Conservation (phyloP, 2,888 invertebrate species). For the Oligia strigilis region DNA sequence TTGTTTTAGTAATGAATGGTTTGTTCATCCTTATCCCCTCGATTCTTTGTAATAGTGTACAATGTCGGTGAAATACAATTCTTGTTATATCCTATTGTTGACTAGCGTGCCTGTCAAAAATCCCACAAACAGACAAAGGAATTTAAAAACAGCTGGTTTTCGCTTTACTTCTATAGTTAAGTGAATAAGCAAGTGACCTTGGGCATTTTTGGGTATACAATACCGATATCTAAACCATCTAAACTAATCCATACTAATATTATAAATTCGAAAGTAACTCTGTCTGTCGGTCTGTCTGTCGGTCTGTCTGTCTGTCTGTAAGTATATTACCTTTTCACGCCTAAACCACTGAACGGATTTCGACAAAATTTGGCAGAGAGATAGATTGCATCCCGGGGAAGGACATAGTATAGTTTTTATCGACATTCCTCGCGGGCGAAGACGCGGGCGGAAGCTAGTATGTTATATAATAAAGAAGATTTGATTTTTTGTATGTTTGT, state of each 20-base stretch:
- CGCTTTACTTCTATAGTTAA: slow-evolving; percentile 30
- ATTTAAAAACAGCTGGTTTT: slow-evolving; percentile 64
- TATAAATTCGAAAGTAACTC: too few species aligned
- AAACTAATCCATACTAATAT: too few species aligned
- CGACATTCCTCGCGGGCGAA: too few species aligned
- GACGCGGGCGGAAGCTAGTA: too few species aligned
- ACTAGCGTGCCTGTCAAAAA: slow-evolving; percentile 47
- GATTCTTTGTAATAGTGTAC: slow-evolving; percentile 14
- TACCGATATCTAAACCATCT: not conserved
- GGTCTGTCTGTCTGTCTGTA: too few species aligned
- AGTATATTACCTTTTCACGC: too few species aligned
- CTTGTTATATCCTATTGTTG: slow-evolving; percentile 52
- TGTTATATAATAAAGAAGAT: not conserved
- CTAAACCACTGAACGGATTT: too few species aligned
- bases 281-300: too few species aligned
- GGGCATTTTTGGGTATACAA: not conserved
- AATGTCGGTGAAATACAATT: slow-evolving; percentile 36
- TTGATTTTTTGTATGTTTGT: not conserved
- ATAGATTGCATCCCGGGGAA: too few species aligned
- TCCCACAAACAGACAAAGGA: slow-evolving; percentile 53
- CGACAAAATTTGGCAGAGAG: too few species aligned
- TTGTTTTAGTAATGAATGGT: not conserved
- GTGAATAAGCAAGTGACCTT: slow-evolving; percentile 35
- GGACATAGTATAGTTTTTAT: too few species aligned
- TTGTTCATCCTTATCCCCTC: not conserved